A percentile compares a stretch with the other conserved stretches of the same genome.
Evolutionary conservation across 2,888 invertebrate genomes (phyloP).

Genomic region (Euspilapteryx auroguttella): DNA sequence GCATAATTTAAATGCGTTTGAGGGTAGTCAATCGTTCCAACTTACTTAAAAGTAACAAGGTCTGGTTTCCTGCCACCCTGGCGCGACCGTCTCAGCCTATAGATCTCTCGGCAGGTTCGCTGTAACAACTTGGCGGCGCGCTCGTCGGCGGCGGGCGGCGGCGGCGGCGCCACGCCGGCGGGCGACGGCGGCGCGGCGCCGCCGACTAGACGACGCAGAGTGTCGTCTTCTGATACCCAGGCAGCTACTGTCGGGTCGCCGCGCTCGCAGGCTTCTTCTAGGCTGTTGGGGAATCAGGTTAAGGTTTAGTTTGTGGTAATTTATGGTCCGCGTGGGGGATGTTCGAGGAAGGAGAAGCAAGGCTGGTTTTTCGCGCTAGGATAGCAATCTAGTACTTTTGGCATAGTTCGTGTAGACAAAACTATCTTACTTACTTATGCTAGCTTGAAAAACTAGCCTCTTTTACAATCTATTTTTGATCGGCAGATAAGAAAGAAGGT

Average conservation of each 20-base stretch:
- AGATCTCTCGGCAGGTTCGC: conserved; percentile 89
- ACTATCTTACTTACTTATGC: too few species aligned
- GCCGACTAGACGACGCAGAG: conserved; percentile 72
- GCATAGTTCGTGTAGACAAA: too few species aligned
- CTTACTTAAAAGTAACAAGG: conserved; percentile 90
- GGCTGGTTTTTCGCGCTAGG: too few species aligned
- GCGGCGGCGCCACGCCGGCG: conserved; percentile 47
- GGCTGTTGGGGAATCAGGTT: conserved; percentile 35
- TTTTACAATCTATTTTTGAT: too few species aligned
- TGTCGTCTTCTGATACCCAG: conserved; percentile 87
- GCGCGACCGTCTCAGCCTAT: conserved; percentile 83
- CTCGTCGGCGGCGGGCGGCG: conserved; percentile 64
- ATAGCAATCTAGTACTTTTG: too few species aligned
- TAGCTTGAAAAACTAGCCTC: too few species aligned
- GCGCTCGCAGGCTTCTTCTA: conserved; percentile 83
- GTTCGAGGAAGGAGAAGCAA: too few species aligned
- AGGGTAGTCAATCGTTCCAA: too few species aligned
- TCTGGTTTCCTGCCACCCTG: conserved; percentile 89
- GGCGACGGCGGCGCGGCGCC: conserved; percentile 28
- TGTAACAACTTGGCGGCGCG: conserved; percentile 81
- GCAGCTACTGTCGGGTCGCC: conserved; percentile 82
- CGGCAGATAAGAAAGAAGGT: too few species aligned
- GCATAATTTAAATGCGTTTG: too few species aligned
- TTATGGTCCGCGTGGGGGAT: too few species aligned
- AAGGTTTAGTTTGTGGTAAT: too few species aligned